Evolutionary conservation across 2,888 invertebrate species (phyloP).

Genomic region (Leptinotarsa peninsularis): DNA sequence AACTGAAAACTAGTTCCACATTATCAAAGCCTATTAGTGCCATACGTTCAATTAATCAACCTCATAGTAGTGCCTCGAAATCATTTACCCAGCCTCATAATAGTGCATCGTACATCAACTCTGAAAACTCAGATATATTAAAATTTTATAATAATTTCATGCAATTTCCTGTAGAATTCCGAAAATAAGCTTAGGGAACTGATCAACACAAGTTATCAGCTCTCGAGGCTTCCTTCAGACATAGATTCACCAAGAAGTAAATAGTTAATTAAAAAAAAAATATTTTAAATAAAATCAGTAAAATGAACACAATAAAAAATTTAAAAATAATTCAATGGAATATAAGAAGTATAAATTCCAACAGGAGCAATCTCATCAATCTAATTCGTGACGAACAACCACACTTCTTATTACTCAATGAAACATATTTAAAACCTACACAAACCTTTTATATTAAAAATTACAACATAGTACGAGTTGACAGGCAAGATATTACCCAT

Average conservation of each 20-base stretch:
- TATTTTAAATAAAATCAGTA: background rate
- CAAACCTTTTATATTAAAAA: conserved; percentile 14
- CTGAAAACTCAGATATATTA: background rate
- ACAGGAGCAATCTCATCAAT: conserved; percentile 15
- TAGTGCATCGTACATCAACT: background rate
- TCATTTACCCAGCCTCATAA: background rate
- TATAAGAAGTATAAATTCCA: conserved; percentile 25
- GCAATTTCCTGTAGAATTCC: background rate
- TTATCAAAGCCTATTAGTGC: background rate
- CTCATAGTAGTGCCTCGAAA: background rate
- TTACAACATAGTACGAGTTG: background rate
- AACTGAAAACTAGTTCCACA: background rate
- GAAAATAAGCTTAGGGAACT: background rate
- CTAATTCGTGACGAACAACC: conserved; percentile 15
- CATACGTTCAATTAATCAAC: background rate
- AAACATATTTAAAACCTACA: conserved; percentile 23
- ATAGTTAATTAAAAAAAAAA: too few relatives aligned
- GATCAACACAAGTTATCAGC: conserved; percentile 3
- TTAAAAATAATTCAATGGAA: conserved; percentile 28
- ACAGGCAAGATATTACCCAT: background rate
- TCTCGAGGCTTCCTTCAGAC: background rate
- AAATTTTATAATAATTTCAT: background rate
- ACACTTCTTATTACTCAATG: background rate
- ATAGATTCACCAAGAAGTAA: background rate
- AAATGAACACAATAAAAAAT: background rate